Conservation (phyloP, 2,888 invertebrate species). For the Lymantria monacha region DNA sequence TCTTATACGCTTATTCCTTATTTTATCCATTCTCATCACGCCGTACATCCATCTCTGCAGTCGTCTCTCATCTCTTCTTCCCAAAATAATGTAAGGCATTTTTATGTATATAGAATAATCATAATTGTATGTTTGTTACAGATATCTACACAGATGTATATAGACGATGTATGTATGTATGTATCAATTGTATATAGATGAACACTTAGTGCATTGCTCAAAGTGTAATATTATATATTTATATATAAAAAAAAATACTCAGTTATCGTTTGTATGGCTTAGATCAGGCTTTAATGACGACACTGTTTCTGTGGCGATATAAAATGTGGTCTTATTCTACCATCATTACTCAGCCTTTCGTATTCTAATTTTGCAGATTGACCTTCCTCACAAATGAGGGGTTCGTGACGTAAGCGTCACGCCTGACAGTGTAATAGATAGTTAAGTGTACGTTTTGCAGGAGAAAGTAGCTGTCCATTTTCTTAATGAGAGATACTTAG, state of each 20-base stretch:
- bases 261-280: conserved; percentile 15
- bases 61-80: no score
- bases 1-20: no score
- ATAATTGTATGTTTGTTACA: conserved; percentile 18
- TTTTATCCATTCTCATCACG: no score
- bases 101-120: background rate
- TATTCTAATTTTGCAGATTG: no score
- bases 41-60: no score
- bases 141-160: conserved; percentile 31
- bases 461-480: no score
- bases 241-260: conserved; percentile 53
- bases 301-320: conserved; percentile 3
- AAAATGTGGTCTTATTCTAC: background rate
- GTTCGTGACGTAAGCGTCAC: no score
- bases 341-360: no score
- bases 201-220: conserved; percentile 51
- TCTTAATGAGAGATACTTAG: no score
- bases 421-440: no score
- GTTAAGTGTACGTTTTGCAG: no score
- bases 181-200: conserved; percentile 39
- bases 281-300: background rate
- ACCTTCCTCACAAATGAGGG: no score
- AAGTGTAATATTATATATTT: conserved; percentile 37
- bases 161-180: conserved; percentile 26
- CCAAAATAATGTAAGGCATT: background rate